Evolutionary conservation across 2,797 vertebrate species (phyloP).

Genomic region (Danio choprae): DNA sequence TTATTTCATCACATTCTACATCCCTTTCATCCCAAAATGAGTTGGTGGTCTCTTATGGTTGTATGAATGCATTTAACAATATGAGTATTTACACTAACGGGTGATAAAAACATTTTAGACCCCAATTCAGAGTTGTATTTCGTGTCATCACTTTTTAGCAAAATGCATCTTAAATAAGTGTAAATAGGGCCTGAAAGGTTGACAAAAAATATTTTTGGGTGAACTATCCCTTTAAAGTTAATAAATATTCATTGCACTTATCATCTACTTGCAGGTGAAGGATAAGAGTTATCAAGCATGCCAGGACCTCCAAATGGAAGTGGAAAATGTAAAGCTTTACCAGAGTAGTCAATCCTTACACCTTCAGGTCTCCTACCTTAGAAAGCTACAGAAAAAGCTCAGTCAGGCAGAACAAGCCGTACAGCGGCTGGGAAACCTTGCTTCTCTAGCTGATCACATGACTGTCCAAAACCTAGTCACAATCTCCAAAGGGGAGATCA

Average conservation of each 20-base stretch:
- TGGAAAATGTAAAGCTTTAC: slow-evolving; percentile 62
- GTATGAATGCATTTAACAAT: too few relatives aligned
- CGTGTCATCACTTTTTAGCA: too few relatives aligned
- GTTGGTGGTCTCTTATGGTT: too few relatives aligned
- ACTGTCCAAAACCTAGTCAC: slow-evolving; percentile 78
- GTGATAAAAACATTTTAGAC: too few relatives aligned
- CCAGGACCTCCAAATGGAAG: slow-evolving; percentile 71
- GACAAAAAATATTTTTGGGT: not conserved
- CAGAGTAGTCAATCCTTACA: slow-evolving; percentile 66
- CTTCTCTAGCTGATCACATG: slow-evolving; percentile 79
- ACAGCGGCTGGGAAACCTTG: slow-evolving; percentile 75
- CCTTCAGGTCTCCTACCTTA: slow-evolving; percentile 63
- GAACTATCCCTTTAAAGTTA: not conserved
- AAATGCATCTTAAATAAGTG: too few relatives aligned
- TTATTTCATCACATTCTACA: too few relatives aligned
- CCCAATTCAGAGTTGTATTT: too few relatives aligned
- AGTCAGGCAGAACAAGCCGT: slow-evolving; percentile 66
- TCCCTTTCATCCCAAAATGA: too few relatives aligned
- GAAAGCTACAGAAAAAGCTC: slow-evolving; percentile 67
- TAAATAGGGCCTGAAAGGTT: too few relatives aligned
- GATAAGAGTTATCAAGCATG: slow-evolving; percentile 73
- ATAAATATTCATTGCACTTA: not conserved
- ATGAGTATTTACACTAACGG: too few relatives aligned
- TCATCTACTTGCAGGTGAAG: slow-evolving; percentile 73
- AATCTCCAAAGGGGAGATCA: slow-evolving; percentile 68